phyloP scores from a whole-genome alignment of 2,113 vertebrate species.

The Menidia beryllina region DNA sequence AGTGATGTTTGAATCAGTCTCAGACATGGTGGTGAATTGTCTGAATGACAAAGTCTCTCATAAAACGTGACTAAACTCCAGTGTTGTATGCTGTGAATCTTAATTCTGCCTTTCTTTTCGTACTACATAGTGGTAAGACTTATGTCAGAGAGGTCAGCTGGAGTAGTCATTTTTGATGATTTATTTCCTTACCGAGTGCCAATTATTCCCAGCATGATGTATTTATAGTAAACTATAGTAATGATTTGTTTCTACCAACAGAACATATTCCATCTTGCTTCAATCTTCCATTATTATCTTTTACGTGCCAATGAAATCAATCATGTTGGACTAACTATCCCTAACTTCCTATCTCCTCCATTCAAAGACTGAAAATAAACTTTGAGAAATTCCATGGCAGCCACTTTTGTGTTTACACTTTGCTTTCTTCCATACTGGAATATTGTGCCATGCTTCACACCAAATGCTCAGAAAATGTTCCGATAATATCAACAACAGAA shows the following conservation, averaged over 20 bases:
- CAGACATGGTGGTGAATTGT: no score
- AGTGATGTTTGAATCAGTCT: no score
- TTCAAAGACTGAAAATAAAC: conserved; percentile 73
- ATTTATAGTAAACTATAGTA: conserved; percentile 70
- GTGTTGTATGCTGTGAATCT: no score
- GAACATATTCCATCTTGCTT: conserved; percentile 60
- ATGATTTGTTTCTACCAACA: conserved; percentile 62
- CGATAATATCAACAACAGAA: conserved; percentile 73
- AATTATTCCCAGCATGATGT: conserved; percentile 44
- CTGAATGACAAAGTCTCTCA: no score
- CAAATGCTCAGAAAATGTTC: conserved; percentile 74
- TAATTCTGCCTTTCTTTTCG: conserved; percentile 25
- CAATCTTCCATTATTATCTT: conserved; percentile 50
- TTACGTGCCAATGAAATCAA: conserved; percentile 55
- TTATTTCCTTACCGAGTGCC: conserved; percentile 57
- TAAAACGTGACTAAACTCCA: no score
- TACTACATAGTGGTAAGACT: conserved; percentile 26
- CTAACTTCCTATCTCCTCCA: conserved; percentile 66
- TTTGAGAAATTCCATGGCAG: conserved; percentile 68
- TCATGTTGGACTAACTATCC: conserved; percentile 54
- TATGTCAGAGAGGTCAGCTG: conserved; percentile 41
- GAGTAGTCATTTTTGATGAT: conserved; percentile 50
- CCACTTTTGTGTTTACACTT: conserved; percentile 61
- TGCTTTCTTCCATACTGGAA: conserved; percentile 77
- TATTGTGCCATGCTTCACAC: conserved; percentile 70